Base-by-base conservation (phyloP, 2,888 invertebrate species). In the Trissoscelio sp. region DNA sequence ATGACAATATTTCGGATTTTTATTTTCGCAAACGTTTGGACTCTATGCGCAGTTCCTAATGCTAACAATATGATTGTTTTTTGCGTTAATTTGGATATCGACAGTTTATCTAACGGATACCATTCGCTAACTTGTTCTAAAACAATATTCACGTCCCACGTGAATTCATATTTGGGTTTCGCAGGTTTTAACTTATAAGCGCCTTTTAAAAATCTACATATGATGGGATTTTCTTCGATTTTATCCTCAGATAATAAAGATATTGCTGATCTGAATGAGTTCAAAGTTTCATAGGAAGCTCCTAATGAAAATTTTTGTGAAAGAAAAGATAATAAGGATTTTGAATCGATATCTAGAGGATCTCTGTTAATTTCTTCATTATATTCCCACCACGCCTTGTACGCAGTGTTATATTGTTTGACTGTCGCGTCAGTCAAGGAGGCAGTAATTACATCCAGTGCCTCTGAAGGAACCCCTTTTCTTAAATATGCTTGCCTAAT, bases 131-230 rank as follows among this genome's bases (percentile, higher is more conserved):
- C 24, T 4, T 24, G 24, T 51, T 55, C 5, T 31, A 74, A 48
- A 0, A 83, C 77, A 0, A 73, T 53, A 11, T 58, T 39, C 0
- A 73, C 78, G 55, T 81, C 77, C 77, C 80, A 80, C 4, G 78
- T 80, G 12, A 37, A 48, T 9, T 7, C 9, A 34, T 78, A 83
- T 55, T 74, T 83, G 0, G 83, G 73, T 39, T 28, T 69, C 1
- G 57, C 11, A 9, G 83, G 83, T 22, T 57, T 58, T 16, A 66
- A 37, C 7, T 64, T 79, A 31, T 39, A 74, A 0, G 39, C 60
- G 0, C 81, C 81, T 55, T 55, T 72, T n/a, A 83, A 11, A 42
- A 81, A 81, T 24, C 74, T 48, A 51, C 53, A 69, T 39, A 80
- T 22, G 3, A 69, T 0, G 0, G 51, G 22, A 39, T 69, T 9